Percentiles rank a stretch among this genome's conserved stretches.
Evolutionary conservation across 2,113 vertebrate species (phyloP).

Genomic region (Balaeniceps rex): DNA sequence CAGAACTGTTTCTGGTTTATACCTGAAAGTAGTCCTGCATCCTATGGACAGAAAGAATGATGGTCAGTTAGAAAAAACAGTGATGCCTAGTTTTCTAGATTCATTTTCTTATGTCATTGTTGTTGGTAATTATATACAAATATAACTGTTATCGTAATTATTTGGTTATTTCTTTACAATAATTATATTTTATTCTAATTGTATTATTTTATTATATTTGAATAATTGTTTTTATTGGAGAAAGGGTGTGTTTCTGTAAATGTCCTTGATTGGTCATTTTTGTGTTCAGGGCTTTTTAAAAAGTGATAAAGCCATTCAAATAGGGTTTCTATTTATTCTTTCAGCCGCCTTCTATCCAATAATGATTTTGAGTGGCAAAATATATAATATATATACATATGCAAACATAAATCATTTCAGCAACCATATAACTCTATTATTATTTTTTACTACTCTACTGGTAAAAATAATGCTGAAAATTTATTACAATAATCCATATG

Average conservation of each 20-base stretch:
- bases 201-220: not conserved
- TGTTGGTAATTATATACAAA: not conserved
- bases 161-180: not conserved
- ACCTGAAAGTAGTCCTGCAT: not conserved
- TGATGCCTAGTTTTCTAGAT: not conserved
- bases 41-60: not conserved
- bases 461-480: constrained; percentile 58
- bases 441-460: constrained; percentile 31
- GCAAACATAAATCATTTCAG: constrained; percentile 32
- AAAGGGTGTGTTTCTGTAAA: not conserved
- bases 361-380: not conserved
- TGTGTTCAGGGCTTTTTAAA: not conserved
- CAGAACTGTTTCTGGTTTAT: not conserved
- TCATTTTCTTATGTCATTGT: not conserved
- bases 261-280: not conserved
- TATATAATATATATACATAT: not conserved
- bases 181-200: not conserved
- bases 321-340: not conserved
- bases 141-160: not conserved
- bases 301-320: not conserved
- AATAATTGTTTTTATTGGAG: not conserved
- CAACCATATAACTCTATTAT: not conserved
- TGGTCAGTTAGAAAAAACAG: not conserved
- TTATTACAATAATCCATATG: constrained; percentile 46
- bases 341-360: not conserved